A percentile compares a stretch with the other conserved stretches of the same genome.
phyloP scores from a whole-genome alignment of 1,140 invertebrate genomes.

The Drosophila ambigua region DNA sequence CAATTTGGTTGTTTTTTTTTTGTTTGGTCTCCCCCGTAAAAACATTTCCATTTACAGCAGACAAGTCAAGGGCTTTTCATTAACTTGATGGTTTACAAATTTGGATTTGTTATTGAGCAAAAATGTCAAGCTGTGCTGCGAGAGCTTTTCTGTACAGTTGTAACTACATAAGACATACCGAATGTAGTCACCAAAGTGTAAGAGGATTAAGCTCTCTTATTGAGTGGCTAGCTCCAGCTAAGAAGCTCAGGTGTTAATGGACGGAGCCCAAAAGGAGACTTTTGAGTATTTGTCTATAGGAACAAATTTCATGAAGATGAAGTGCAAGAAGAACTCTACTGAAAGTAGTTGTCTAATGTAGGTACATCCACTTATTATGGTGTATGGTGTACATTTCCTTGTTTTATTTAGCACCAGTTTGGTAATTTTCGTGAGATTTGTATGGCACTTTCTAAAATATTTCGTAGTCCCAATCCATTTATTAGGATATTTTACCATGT shows the following conservation, averaged over 20 bases:
- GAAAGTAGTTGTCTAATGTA: too few relatives aligned
- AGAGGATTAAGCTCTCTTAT: constrained; percentile 5
- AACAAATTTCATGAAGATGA: too few relatives aligned
- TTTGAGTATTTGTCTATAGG: too few relatives aligned
- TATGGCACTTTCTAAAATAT: background rate
- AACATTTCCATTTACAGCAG: too few relatives aligned
- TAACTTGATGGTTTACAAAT: constrained; percentile 19
- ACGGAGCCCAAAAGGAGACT: background rate
- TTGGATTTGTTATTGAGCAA: constrained; percentile 31
- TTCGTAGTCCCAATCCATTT: background rate
- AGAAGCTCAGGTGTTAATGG: background rate
- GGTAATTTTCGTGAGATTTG: background rate
- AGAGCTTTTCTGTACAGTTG: background rate
- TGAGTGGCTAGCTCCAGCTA: background rate
- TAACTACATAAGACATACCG: too few relatives aligned
- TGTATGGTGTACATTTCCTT: too few relatives aligned
- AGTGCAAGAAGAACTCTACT: too few relatives aligned
- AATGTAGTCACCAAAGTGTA: background rate
- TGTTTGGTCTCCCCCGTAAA: background rate
- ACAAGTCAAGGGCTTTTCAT: background rate
- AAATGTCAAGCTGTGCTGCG: constrained; percentile 15
- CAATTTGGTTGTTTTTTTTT: constrained; percentile 26
- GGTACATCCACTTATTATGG: too few relatives aligned
- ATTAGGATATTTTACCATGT: too few relatives aligned
- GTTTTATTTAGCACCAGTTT: background rate